A percentile compares a stretch with the other conserved stretches of the same genome.
Conservation (phyloP, 2,113 vertebrate species). For the Ceyx cyanopectus region DNA sequence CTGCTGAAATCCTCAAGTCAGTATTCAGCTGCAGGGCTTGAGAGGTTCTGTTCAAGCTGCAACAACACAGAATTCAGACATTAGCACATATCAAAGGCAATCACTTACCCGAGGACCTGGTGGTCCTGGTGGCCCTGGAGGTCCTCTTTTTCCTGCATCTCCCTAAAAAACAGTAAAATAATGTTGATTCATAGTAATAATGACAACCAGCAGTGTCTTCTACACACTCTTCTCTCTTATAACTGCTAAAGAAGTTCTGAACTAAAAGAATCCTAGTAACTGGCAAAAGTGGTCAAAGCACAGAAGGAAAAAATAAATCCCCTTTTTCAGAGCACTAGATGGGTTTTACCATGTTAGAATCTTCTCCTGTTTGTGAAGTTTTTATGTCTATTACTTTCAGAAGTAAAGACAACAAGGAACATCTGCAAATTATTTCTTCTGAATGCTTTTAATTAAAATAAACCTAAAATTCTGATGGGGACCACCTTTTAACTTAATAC, state of each 20-base stretch:
- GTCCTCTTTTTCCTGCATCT: conserved; percentile 89
- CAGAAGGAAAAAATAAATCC: not conserved
- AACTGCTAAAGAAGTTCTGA: not conserved
- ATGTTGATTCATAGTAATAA: not conserved
- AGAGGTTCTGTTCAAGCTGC: not conserved
- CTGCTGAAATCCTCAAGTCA: not conserved
- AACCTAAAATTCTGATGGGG: not conserved
- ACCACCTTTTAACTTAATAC: not conserved
- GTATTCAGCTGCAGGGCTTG: not conserved
- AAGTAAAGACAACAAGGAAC: not conserved
- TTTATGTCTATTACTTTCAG: not conserved
- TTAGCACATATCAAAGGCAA: not conserved
- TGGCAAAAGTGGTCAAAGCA: not conserved
- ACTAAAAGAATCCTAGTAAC: not conserved
- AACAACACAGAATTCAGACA: not conserved
- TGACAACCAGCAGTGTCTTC: not conserved
- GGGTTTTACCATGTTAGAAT: not conserved
- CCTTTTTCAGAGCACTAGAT: not conserved
- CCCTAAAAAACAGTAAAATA: conserved; percentile 81
- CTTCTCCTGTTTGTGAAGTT: not conserved
- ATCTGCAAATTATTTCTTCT: not conserved
- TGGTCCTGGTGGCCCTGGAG: conserved; percentile 89
- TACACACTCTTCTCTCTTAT: not conserved
- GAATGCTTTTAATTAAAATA: not conserved
- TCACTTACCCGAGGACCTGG: conserved; percentile 88